These are phyloP conservation scores for Laspeyria flexula DNA, from an alignment of 2,888 invertebrate species.

Conservation along the genomic window DNA sequence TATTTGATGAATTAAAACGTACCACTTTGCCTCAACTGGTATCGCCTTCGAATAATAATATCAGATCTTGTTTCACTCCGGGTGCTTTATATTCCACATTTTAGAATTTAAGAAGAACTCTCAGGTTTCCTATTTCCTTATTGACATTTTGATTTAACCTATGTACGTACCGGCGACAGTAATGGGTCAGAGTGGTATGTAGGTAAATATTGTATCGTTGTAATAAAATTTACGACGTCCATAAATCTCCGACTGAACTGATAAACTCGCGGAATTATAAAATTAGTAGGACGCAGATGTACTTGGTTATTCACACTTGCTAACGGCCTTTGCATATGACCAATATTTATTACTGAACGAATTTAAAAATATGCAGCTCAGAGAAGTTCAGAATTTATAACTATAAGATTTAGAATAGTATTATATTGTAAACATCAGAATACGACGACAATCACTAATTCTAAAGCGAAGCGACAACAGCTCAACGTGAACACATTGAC, in stretches of 20 bases:
- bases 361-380: too few species aligned
- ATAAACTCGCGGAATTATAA: conserved; percentile 37
- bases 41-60: too few species aligned
- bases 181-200: conserved; percentile 23
- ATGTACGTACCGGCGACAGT: neutral
- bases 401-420: too few species aligned
- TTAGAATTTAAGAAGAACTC: neutral
- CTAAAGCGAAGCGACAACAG: conserved; percentile 13
- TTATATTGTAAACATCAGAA: too few species aligned
- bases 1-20: too few species aligned
- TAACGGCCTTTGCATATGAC: neutral
- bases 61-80: too few species aligned
- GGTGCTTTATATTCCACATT: neutral
- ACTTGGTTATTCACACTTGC: conserved; percentile 4
- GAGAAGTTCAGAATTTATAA: too few species aligned
- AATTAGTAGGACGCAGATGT: conserved; percentile 28
- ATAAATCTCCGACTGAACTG: conserved; percentile 37
- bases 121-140: neutral
- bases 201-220: conserved; percentile 16
- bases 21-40: too few species aligned
- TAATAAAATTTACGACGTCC: conserved; percentile 28
- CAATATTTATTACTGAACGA: too few species aligned
- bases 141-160: neutral
- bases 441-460: conserved; percentile 3
- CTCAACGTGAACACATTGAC: conserved; percentile 10